These are phyloP conservation scores for Gonioctena quinquepunctata DNA, from an alignment of 1,140 invertebrate species.

Conservation along the genomic window DNA sequence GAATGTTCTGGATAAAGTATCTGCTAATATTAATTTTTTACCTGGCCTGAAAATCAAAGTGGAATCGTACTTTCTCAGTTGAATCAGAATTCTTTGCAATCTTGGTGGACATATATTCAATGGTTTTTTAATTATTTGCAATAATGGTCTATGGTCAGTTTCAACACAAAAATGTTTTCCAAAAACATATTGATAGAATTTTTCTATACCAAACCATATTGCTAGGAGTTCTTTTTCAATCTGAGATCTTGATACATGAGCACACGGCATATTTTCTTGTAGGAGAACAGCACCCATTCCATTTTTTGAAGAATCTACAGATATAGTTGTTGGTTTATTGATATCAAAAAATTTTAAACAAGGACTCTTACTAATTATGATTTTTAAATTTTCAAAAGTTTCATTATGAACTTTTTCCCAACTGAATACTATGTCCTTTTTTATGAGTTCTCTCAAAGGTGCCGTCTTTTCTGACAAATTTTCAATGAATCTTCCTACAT, in stretches of 20 bases:
- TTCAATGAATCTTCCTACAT: slow-evolving; percentile 20
- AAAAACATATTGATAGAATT: slow-evolving; percentile 45
- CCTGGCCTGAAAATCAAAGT: slow-evolving; percentile 36
- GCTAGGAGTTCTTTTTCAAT: slow-evolving; percentile 40
- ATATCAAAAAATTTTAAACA: slow-evolving; percentile 46
- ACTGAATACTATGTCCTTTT: slow-evolving; percentile 44
- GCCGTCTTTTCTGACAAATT: slow-evolving; percentile 37
- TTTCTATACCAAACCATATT: slow-evolving; percentile 34
- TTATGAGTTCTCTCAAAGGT: slow-evolving; percentile 36
- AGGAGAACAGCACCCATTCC: slow-evolving; percentile 51
- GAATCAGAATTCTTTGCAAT: slow-evolving; percentile 34
- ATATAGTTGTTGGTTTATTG: slow-evolving; percentile 39
- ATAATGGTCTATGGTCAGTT: slow-evolving; percentile 44
- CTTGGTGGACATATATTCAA: slow-evolving; percentile 27
- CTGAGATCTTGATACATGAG: slow-evolving; percentile 47
- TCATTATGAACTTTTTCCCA: slow-evolving; percentile 51
- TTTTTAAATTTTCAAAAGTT: slow-evolving; percentile 43
- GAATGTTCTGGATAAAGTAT: slow-evolving; percentile 45
- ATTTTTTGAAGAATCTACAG: slow-evolving; percentile 49
- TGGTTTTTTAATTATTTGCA: slow-evolving; percentile 41
- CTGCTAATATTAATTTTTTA: slow-evolving; percentile 46
- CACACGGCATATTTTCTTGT: slow-evolving; percentile 46
- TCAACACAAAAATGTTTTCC: slow-evolving; percentile 33
- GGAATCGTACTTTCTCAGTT: slow-evolving; percentile 36
- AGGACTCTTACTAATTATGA: slow-evolving; percentile 38